Evolutionary conservation across 2,113 vertebrate genomes (phyloP), one percentile per base, ranked within the genome.

Genomic region (Ibidorhyncha struthersii): DNA sequence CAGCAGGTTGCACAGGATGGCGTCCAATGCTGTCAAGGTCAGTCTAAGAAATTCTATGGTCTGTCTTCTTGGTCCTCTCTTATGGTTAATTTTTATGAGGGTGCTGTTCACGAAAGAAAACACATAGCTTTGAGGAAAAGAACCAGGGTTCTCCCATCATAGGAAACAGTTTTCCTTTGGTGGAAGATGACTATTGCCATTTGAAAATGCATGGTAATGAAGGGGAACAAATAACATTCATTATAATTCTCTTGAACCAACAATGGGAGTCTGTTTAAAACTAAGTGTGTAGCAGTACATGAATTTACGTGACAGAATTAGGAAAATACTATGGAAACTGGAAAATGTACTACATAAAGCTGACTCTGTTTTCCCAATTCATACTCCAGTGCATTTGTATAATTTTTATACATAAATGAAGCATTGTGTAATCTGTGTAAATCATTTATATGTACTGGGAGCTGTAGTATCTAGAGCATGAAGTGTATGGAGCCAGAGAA

Each of bases 291-390:
- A 43, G 2, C 92, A 94, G 90, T 26, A 90, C 88, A 92, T 97
- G 85, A 97, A 97, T 96, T 96, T 94, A 66, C 85, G 89, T 94
- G 96, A 97, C 92, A 94, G 93, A 92, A 94, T 74, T 90, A 86
- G 96, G 95, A 95, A 97, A 97, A 80, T 63, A 47, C 76, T 81
- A 22, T 70, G 93, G 93, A 92, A 93, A 93, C 85, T 86, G 90
- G 90, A 94, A 97, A 95, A 90, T 74, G 79, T 86, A 74, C 79
- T 62, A 45, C 67, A 93, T 90, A 94, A 96, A 92, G 80, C 88
- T 62, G 92, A 38, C 82, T 94, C 62, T 96, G 85, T 94, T 97
- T 92, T 95, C 85, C 71, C 85, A 93, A 36, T 94, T 96, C 82
- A 73, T 95, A 88, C 59, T 94, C 88, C 55, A 70, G 80, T 86